Conservation (phyloP, 2,797 vertebrate species). For the Pempheris klunzingeri region DNA sequence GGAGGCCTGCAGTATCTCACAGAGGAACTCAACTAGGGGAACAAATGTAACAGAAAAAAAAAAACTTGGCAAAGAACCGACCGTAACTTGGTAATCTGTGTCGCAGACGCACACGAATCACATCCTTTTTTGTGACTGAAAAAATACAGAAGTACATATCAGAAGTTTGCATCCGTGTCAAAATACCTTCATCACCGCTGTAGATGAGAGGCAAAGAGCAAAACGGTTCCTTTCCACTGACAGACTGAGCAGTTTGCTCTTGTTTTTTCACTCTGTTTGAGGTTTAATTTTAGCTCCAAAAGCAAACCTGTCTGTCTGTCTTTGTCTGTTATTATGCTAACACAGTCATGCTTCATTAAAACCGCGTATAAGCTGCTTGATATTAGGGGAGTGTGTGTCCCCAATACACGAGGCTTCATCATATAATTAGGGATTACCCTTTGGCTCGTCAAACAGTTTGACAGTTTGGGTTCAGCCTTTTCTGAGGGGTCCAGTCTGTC, state of each 20-base stretch:
- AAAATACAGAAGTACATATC: conserved; percentile 44
- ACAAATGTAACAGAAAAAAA: conserved; percentile 4
- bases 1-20: conserved; percentile 41
- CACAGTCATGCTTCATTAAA: conserved; percentile 46
- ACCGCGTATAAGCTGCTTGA: conserved; percentile 52
- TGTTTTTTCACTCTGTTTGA: conserved; percentile 1
- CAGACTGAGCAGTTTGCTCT: conserved; percentile 18
- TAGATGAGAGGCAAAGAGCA: not conserved
- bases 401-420: conserved; percentile 53
- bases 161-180: not conserved
- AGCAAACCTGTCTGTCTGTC: conserved; percentile 12
- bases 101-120: conserved; percentile 13
- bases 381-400: conserved; percentile 67
- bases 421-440: conserved; percentile 81
- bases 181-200: not conserved
- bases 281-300: conserved; percentile 31
- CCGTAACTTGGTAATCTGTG: conserved; percentile 6
- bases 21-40: conserved; percentile 54
- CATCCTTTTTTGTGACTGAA: conserved; percentile 30
- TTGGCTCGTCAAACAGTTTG: conserved; percentile 72
- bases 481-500: conserved; percentile 57
- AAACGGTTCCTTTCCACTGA: conserved; percentile 43
- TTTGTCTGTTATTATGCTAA: conserved; percentile 50
- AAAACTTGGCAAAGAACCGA: conserved; percentile 7
- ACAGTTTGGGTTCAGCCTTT: conserved; percentile 79